A percentile compares a stretch with the other conserved stretches of the same genome.
These are phyloP conservation scores for Vanacampus margaritifer DNA, from an alignment of 2,113 vertebrate genomes.

Conservation along the genomic window DNA sequence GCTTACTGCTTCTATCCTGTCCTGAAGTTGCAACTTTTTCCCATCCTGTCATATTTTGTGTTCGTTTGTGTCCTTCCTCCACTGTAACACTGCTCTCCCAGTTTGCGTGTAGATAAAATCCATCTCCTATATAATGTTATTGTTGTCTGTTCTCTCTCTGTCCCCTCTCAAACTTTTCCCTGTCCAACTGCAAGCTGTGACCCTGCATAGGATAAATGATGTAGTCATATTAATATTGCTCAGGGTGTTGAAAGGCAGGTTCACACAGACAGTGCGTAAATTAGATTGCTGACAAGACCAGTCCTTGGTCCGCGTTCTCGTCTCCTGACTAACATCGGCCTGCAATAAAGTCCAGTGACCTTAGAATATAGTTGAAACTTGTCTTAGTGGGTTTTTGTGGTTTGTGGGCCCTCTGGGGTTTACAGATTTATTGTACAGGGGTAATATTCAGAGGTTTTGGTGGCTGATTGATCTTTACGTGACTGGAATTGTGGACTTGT, in stretches of 20 bases:
- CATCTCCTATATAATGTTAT: background rate
- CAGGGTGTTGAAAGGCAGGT: conserved; percentile 19
- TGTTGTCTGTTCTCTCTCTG: background rate
- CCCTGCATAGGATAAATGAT: background rate
- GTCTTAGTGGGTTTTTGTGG: conserved; percentile 10
- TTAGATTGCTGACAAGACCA: conserved; percentile 30
- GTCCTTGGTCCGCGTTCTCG: conserved; percentile 15
- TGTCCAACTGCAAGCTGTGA: background rate
- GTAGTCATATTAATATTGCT: conserved; percentile 22
- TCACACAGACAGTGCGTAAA: conserved; percentile 29
- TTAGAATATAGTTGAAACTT: conserved; percentile 11
- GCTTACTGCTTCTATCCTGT: background rate
- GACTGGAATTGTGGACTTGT: conserved; percentile 49
- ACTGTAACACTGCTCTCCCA: background rate
- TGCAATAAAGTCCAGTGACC: conserved; percentile 15
- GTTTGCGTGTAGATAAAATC: background rate
- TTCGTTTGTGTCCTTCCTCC: background rate
- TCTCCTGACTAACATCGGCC: conserved; percentile 15
- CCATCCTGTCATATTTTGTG: background rate
- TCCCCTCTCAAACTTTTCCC: background rate
- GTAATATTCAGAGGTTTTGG: conserved; percentile 42
- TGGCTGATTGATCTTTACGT: conserved; percentile 45
- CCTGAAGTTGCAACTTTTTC: background rate
- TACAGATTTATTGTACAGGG: conserved; percentile 24
- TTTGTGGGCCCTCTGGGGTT: conserved; percentile 15